phyloP scores from a whole-genome alignment of 2,797 vertebrate species.

The Poecilia velifera region DNA sequence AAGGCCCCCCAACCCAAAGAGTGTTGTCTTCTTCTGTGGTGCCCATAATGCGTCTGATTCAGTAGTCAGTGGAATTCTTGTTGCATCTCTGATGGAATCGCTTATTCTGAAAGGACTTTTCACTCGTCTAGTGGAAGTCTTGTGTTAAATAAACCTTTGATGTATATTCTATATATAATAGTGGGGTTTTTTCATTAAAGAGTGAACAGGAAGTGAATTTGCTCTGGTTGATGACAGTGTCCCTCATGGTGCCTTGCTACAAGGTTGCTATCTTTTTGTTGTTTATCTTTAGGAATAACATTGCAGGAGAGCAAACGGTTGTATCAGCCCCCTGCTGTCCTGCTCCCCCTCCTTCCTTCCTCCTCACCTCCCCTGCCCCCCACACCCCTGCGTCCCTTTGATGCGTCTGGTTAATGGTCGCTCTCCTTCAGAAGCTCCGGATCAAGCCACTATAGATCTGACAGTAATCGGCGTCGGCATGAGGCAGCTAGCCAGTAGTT shows the following conservation, averaged over 20 bases:
- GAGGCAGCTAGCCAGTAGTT: background rate
- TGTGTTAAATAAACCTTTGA: background rate
- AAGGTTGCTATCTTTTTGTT: constrained; percentile 17
- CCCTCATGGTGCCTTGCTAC: constrained; percentile 7
- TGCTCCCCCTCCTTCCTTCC: constrained; percentile 26
- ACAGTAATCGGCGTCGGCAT: constrained; percentile 16
- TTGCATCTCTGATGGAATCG: background rate
- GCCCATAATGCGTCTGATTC: background rate
- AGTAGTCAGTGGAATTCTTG: background rate
- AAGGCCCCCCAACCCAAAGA: background rate
- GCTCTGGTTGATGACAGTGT: constrained; percentile 4
- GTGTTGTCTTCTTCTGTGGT: background rate
- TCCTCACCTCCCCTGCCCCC: background rate
- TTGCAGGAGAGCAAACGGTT: constrained; percentile 7
- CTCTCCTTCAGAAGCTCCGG: constrained; percentile 31
- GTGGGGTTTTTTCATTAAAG: fast-evolving
- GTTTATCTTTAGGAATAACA: constrained; percentile 27
- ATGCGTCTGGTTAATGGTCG: constrained; percentile 40
- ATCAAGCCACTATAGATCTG: constrained; percentile 36
- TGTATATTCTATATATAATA: background rate
- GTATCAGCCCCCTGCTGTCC: background rate
- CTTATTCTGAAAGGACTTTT: background rate
- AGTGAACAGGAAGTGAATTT: background rate
- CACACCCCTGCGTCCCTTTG: constrained; percentile 26
- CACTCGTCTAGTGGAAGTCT: background rate